Conservation (phyloP, 2,888 invertebrate genomes). For the Agriopis leucophaearia region DNA sequence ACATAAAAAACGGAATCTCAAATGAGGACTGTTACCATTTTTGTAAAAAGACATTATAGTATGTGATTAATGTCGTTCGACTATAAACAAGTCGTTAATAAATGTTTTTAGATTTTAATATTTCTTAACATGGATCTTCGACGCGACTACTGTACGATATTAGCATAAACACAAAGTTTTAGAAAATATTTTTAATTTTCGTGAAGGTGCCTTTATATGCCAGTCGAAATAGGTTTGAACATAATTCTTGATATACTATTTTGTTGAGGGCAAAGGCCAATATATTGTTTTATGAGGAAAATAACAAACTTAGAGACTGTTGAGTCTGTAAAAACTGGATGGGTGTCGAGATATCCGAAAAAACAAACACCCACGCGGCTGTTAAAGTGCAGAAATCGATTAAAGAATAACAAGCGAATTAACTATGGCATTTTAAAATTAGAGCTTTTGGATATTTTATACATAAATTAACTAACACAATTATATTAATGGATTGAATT, state of each 20-base stretch:
- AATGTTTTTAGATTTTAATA: slow-evolving; percentile 47
- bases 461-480: slow-evolving; percentile 34
- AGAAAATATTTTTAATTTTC: slow-evolving; percentile 11
- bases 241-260: slow-evolving; percentile 17
- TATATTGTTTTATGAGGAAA: slow-evolving; percentile 29
- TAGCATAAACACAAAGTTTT: slow-evolving; percentile 30
- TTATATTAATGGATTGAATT: slow-evolving; percentile 27
- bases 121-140: slow-evolving; percentile 39
- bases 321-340: slow-evolving; percentile 21
- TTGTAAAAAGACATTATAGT: slow-evolving; percentile 43
- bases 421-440: slow-evolving; percentile 43
- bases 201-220: slow-evolving; percentile 40
- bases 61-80: slow-evolving; percentile 53
- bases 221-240: slow-evolving; percentile 37
- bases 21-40: slow-evolving; percentile 46
- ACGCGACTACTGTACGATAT: slow-evolving; percentile 48
- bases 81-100: slow-evolving; percentile 65
- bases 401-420: slow-evolving; percentile 39
- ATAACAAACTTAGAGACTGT: slow-evolving; percentile 12
- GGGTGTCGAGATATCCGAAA: slow-evolving; percentile 35
- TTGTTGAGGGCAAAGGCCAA: slow-evolving; percentile 33
- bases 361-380: slow-evolving; percentile 56
- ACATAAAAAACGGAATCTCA: slow-evolving; percentile 49
- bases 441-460: slow-evolving; percentile 37
- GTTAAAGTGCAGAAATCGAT: slow-evolving; percentile 43